Evolutionary conservation across 92 coral and sea anemone genomes (phyloP).

Genomic region (Phymanthus crucifer): DNA sequence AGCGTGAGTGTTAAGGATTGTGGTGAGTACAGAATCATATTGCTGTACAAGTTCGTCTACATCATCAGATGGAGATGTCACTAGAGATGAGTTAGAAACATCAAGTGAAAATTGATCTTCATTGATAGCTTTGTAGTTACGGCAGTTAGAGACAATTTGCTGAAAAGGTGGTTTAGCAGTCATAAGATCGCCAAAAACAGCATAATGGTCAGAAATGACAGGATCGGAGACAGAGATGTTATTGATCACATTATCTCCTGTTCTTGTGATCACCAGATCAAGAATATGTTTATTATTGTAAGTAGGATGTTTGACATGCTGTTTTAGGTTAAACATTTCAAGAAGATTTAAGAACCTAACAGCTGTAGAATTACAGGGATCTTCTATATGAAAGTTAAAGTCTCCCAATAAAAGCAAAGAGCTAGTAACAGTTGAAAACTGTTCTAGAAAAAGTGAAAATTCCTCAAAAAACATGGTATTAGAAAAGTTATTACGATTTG

Average conservation of each 20-base stretch:
- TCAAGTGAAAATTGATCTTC: slow-evolving; percentile 7
- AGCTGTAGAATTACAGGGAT: slow-evolving; percentile 13
- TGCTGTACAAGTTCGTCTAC: slow-evolving; percentile 19
- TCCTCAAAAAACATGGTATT: slow-evolving; percentile 5
- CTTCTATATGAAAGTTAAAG: too few relatives aligned
- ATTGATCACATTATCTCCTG: not conserved
- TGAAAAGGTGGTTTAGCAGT: slow-evolving; percentile 2
- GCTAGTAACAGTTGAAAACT: not conserved
- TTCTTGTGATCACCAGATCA: not conserved
- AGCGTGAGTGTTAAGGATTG: slow-evolving; percentile 18
- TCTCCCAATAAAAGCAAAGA: not conserved
- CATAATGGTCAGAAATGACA: too few relatives aligned
- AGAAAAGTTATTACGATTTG: slow-evolving; percentile 14
- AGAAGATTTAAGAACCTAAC: slow-evolving; percentile 2
- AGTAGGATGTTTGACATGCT: slow-evolving; percentile 14
- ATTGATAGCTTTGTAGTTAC: not conserved
- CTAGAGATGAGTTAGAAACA: slow-evolving; percentile 16
- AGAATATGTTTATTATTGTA: slow-evolving; percentile 14
- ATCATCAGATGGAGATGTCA: slow-evolving; percentile 15
- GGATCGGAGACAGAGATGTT: slow-evolving; percentile 30
- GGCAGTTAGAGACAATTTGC: slow-evolving; percentile 7
- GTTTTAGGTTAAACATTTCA: not conserved
- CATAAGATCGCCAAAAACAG: slow-evolving; percentile 4
- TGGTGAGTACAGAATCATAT: slow-evolving; percentile 7
- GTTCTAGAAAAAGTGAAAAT: too few relatives aligned